Evolutionary conservation across 2,113 vertebrate genomes (phyloP), one percentile per base, ranked within the genome.

Genomic region (Odontophorus gujanensis): DNA sequence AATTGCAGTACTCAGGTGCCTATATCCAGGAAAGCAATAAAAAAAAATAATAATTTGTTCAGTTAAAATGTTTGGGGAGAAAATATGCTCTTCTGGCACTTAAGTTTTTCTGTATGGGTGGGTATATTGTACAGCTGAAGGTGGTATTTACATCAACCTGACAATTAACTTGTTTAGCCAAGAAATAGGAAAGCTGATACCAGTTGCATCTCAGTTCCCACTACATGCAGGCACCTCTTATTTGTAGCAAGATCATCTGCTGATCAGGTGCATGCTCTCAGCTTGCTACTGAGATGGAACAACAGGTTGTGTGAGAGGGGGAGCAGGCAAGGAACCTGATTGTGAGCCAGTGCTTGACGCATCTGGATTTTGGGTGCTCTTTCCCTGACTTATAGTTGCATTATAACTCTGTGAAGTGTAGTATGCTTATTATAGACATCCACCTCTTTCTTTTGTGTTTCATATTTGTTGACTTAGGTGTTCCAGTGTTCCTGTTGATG

Each of bases 231-330:
- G 38, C 12, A 22, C 25, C 16, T 55, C 38, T 76, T 76, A 61
- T 4, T 40, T 59, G 63, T 47, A 58, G 26, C 0, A 2, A 47
- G 7, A 59, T 28, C 11, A 15, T 58, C 6, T 36, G 24, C 63
- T 4, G 6, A 45, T 17, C 0, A 1, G 18, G 7, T 40, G 24
- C 24, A 45, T 0, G 1, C 10, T 62, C 30, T 69, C 0, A 0
- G 7, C 7, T 20, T 26, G 6, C n/a, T 62, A 2, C 25, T 45
- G 48, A 38, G 42, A 20, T 15, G 26, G 19, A 42, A 63, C 74
- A 75, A 42, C 0, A 0, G 16, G 5, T 36, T 8, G 6, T 77
- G 40, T 42, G 12, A 43, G 38, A 48, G 18, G 24, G 9, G 81
- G 9, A 66, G 10, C 13, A 48, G 26, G 14, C 25, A 57, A 62